Percentiles rank a stretch among this genome's conserved stretches.
Evolutionary conservation across 2,888 invertebrate species (phyloP).

Genomic region (Spodoptera picta): DNA sequence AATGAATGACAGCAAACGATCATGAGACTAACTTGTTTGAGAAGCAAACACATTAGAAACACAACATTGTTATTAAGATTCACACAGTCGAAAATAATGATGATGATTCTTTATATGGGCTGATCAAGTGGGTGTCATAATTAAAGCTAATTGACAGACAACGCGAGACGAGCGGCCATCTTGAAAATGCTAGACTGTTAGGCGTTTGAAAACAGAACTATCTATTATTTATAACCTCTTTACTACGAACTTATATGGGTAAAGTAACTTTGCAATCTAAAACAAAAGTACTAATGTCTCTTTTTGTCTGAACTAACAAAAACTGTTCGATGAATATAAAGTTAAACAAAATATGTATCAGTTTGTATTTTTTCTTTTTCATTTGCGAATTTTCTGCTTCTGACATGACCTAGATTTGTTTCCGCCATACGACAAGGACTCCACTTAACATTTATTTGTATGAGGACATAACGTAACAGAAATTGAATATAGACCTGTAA

Average conservation of each 20-base stretch:
- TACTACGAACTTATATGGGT: neutral
- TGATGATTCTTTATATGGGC: slow-evolving; percentile 38
- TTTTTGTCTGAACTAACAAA: no score
- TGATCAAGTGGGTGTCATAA: slow-evolving; percentile 46
- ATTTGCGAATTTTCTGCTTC: no score
- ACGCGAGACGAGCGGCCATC: slow-evolving; percentile 8
- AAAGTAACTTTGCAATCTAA: no score
- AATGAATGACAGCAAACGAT: neutral
- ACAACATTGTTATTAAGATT: slow-evolving; percentile 38
- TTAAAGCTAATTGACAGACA: slow-evolving; percentile 38
- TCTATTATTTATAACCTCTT: neutral
- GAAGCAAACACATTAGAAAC: slow-evolving; percentile 5
- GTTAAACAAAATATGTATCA: no score
- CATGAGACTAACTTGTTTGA: neutral
- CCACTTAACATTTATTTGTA: no score
- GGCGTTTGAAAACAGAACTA: slow-evolving; percentile 21
- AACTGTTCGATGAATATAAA: no score
- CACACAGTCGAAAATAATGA: slow-evolving; percentile 42
- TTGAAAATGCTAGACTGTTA: slow-evolving; percentile 17
- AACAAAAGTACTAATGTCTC: no score
- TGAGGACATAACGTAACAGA: no score
- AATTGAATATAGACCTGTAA: no score
- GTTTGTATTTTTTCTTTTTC: no score
- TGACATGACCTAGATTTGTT: no score
- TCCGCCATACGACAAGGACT: no score